Conservation (phyloP, 2,113 vertebrate genomes). For the Perccottus glenii region DNA sequence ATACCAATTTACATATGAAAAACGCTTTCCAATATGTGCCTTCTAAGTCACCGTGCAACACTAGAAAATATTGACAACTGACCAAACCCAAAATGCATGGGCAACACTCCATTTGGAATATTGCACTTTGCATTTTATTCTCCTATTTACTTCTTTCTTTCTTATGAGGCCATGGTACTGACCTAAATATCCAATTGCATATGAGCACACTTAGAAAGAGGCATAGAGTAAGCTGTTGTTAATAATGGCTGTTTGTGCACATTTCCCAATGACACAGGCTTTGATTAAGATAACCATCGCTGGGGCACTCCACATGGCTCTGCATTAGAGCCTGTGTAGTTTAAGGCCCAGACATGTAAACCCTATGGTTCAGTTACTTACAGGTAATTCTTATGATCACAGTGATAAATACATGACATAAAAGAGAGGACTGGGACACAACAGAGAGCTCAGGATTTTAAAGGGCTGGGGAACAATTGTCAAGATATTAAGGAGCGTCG, state of each 20-base stretch:
- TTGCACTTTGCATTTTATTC: conserved; percentile 54
- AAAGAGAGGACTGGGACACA: conserved; percentile 47
- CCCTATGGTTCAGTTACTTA: conserved; percentile 54
- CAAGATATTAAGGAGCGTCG: conserved; percentile 54
- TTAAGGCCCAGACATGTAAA: conserved; percentile 38
- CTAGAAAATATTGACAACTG: conserved; percentile 73
- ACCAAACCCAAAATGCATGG: conserved; percentile 39
- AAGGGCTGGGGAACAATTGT: conserved; percentile 40
- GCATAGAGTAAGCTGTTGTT: conserved; percentile 15
- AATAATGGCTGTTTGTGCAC: conserved; percentile 74
- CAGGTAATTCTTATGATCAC: conserved; percentile 67
- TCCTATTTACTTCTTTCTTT: conserved; percentile 37
- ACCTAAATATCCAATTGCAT: conserved; percentile 61
- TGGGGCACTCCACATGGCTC: conserved; percentile 48
- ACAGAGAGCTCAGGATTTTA: conserved; percentile 28
- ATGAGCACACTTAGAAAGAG: conserved; percentile 15
- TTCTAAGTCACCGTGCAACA: conserved; percentile 61
- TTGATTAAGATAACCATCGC: conserved; percentile 80
- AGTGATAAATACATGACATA: conserved; percentile 67
- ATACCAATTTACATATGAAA: conserved; percentile 67
- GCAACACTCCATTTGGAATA: conserved; percentile 56
- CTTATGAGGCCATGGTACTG: conserved; percentile 54
- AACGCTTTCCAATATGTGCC: conserved; percentile 58
- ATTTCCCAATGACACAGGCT: conserved; percentile 72
- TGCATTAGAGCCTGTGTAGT: conserved; percentile 53